Conservation (phyloP, 1,140 invertebrate species). For the Ips typographus region DNA sequence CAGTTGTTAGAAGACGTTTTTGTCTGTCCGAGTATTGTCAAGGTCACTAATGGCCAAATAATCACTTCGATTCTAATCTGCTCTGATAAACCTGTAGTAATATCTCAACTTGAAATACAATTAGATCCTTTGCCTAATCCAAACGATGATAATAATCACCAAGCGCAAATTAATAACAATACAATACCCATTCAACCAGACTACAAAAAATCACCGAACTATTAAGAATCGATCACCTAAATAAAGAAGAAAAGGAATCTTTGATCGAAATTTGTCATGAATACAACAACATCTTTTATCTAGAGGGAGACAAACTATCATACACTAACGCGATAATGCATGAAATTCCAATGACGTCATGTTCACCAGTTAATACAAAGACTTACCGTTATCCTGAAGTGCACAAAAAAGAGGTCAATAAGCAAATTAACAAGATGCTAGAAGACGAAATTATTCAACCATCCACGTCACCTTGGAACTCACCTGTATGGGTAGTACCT, state of each 20-base stretch:
- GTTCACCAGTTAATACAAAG: conserved; percentile 19
- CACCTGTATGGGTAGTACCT: conserved; percentile 38
- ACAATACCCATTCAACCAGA: not conserved
- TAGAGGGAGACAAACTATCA: conserved; percentile 12
- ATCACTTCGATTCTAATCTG: not conserved
- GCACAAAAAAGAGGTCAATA: conserved; percentile 36
- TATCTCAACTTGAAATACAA: not conserved
- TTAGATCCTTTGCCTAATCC: not conserved
- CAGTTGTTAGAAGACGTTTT: not conserved
- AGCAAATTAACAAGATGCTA: conserved; percentile 39
- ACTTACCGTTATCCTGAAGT: conserved; percentile 35
- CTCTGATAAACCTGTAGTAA: not conserved
- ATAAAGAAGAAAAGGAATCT: conserved; percentile 3
- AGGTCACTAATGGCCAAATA: not conserved
- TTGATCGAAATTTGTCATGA: conserved; percentile 4
- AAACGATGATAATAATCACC: not conserved
- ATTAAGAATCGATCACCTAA: conserved; percentile 1
- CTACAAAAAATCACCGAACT: not conserved
- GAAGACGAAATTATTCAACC: conserved; percentile 35
- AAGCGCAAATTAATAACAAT: not conserved
- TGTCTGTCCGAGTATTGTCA: not conserved
- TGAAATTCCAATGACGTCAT: conserved; percentile 15
- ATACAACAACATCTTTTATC: conserved; percentile 25
- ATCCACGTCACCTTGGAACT: conserved; percentile 31
- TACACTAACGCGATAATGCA: conserved; percentile 26